Evolutionary conservation across 37 sponge, comb jelly and placozoan species (phyloP).

Genomic region (Tethya wilhelma): DNA sequence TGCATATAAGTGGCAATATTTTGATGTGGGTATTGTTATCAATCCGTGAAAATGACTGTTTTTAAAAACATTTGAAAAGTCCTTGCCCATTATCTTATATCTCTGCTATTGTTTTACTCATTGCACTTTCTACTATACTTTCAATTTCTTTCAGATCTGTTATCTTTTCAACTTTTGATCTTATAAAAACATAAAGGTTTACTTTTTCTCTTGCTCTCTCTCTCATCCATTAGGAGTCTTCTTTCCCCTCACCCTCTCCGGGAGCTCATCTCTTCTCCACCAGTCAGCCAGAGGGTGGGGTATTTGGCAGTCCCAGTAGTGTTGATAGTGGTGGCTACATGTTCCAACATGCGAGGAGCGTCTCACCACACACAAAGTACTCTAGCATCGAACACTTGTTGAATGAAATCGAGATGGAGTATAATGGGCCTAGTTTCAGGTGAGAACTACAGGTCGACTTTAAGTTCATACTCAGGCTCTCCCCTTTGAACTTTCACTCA

Average conservation of each 20-base stretch:
- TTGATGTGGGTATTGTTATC: neutral
- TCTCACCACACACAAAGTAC: neutral
- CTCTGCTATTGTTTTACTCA: neutral
- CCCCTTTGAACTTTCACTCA: too few relatives aligned
- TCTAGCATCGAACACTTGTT: conserved; percentile 65
- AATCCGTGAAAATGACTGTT: neutral
- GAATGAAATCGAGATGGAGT: conserved; percentile 61
- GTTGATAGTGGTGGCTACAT: too few relatives aligned
- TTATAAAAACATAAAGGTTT: too few relatives aligned
- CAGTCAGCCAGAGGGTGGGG: neutral
- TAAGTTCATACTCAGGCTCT: too few relatives aligned
- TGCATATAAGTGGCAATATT: neutral
- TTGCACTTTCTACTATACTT: neutral
- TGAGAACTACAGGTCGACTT: neutral
- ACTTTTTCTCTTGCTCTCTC: conserved; percentile 14
- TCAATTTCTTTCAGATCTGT: neutral
- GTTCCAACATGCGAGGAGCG: too few relatives aligned
- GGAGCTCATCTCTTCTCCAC: neutral
- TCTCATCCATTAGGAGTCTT: neutral
- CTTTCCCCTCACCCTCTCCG: neutral
- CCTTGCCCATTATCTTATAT: neutral
- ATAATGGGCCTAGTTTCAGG: conserved; percentile 38
- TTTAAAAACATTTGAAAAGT: neutral
- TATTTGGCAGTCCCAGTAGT: neutral
- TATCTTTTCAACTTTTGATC: neutral